Evolutionary conservation across 64 coral and sea anemone genomes (phyloP).

Genomic region (Pocillopora damicornis): DNA sequence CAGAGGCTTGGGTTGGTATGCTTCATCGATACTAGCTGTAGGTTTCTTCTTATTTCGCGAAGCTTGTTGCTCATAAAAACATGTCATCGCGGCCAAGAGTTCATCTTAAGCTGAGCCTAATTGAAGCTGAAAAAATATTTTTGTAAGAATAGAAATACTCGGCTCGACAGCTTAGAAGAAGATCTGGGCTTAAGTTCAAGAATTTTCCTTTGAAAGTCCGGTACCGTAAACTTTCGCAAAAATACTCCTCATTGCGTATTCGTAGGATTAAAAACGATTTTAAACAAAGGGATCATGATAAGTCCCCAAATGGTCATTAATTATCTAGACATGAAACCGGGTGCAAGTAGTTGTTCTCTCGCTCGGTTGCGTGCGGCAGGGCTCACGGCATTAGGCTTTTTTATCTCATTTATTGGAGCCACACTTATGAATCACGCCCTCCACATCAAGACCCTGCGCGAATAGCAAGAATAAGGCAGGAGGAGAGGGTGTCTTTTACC

Average conservation of each 20-base stretch:
- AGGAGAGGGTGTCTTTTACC: too few relatives aligned
- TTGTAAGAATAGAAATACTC: neutral
- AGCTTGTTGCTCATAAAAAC: too few relatives aligned
- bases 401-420: too few relatives aligned
- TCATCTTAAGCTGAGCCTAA: neutral
- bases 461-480: too few relatives aligned
- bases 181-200: neutral
- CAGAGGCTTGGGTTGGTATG: too few relatives aligned
- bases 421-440: too few relatives aligned
- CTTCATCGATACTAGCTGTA: too few relatives aligned
- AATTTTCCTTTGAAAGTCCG: neutral
- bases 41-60: too few relatives aligned
- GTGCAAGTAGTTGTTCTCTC: neutral
- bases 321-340: neutral
- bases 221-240: neutral
- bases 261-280: neutral
- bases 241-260: neutral
- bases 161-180: neutral
- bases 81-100: too few relatives aligned
- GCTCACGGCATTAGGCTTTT: too few relatives aligned
- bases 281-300: neutral
- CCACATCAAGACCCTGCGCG: too few relatives aligned
- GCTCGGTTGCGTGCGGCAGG: neutral
- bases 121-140: slow-evolving; percentile 1
- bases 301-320: neutral